These are phyloP conservation scores for Rattus rattus DNA, from an alignment of 2,113 vertebrate species.

Conservation along the genomic window DNA sequence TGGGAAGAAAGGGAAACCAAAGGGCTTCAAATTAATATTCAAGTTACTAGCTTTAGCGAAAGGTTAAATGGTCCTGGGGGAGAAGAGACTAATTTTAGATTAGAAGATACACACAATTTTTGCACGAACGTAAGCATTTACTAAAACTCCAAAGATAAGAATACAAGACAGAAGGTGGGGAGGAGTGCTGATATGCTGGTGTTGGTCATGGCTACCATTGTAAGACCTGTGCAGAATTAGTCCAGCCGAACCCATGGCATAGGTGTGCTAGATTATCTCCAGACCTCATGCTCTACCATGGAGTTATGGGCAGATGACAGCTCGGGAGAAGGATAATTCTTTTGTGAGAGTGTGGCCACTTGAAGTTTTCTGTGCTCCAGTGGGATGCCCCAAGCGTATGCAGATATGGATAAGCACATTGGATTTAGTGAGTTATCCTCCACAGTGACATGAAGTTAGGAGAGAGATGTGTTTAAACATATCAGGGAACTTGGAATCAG, in stretches of 20 bases:
- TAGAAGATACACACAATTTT: not conserved
- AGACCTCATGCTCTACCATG: not conserved
- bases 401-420: not conserved
- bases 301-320: not conserved
- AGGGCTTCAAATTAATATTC: not conserved
- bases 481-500: not conserved
- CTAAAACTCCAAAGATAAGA: not conserved
- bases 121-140: not conserved
- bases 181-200: not conserved
- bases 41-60: not conserved
- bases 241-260: not conserved
- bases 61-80: not conserved
- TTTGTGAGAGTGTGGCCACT: not conserved
- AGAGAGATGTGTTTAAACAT: not conserved
- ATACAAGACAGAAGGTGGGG: not conserved
- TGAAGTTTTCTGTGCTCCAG: not conserved
- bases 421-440: not conserved
- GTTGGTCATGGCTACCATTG: not conserved
- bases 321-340: not conserved
- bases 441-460: not conserved
- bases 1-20: not conserved
- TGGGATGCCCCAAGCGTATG: not conserved
- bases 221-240: not conserved
- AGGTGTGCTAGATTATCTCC: not conserved
- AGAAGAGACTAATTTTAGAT: slow-evolving; percentile 24